Percentiles rank a stretch among this genome's conserved stretches.
phyloP scores from a whole-genome alignment of 2,888 invertebrate genomes.

The Allophyes oxyacanthae region DNA sequence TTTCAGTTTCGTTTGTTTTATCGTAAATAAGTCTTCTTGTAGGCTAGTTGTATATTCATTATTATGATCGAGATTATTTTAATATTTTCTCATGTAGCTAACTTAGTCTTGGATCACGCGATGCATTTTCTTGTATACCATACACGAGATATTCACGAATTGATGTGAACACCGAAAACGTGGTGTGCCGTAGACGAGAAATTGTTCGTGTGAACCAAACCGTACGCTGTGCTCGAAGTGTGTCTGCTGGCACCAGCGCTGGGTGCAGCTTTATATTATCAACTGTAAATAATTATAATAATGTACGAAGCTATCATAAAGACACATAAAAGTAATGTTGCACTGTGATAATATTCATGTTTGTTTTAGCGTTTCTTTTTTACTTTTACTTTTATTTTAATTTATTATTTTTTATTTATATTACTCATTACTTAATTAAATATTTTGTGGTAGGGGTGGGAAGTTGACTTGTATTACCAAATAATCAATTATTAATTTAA shows the following conservation, averaged over 20 bases:
- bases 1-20: too few relatives aligned
- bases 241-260: neutral
- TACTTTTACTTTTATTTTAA: too few relatives aligned
- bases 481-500: slow-evolving; percentile 12
- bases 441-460: slow-evolving; percentile 17
- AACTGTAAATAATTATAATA: neutral
- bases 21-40: too few relatives aligned
- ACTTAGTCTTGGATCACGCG: too few relatives aligned
- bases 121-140: too few relatives aligned
- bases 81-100: too few relatives aligned
- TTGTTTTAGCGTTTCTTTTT: slow-evolving; percentile 54
- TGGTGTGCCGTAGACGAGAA: too few relatives aligned
- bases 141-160: too few relatives aligned
- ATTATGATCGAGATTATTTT: too few relatives aligned
- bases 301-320: slow-evolving; percentile 16
- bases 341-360: slow-evolving; percentile 67
- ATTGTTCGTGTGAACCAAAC: neutral
- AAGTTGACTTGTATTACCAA: slow-evolving; percentile 25
- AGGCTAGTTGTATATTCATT: too few relatives aligned
- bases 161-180: too few relatives aligned
- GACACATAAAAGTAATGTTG: slow-evolving; percentile 53
- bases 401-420: slow-evolving; percentile 46
- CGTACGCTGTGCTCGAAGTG: neutral
- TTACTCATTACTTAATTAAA: slow-evolving; percentile 18
- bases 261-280: slow-evolving; percentile 10